Evolutionary conservation across 2,797 vertebrate species (phyloP), one percentile per base, ranked within the genome.

Genomic region (Ciconia nigra): DNA sequence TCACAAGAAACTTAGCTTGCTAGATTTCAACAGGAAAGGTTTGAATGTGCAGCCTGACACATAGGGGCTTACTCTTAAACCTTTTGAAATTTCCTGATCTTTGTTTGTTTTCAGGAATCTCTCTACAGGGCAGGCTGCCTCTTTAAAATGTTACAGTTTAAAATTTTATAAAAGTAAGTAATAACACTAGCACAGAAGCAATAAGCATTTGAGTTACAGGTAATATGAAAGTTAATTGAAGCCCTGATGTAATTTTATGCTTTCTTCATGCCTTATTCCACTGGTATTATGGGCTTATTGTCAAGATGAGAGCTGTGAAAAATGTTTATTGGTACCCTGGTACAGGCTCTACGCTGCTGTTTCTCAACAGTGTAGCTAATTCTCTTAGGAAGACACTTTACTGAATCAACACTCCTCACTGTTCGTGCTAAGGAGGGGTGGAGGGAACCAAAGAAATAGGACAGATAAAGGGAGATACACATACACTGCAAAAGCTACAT

Each of bases 181-280:
- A 61, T 88, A 90, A 84, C 29, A 85, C n/a, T 49, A 83, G 41
- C 54, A 72, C 33, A 90, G 57, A 78, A 90, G 79, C 49, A 90
- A 2, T 69, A 83, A 88, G 46, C 54, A 63, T 73, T 74, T 47
- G 52, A 94, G 42, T 83, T 96, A 81, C 29, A 72, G 52, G 33
- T 94, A 91, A 88, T 81, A 86, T 4, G 13, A 79, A 93, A 86
- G 37, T 65, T 90, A 96, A 84, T 86, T 90, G 86, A 93, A 95
- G 42, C 3, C 18, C 20, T 90, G 37, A 65, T 81, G 41, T 57
- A 69, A 93, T 83, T 91, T 87, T 84, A 83, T 86, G 62, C 66
- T 83, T 74, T 76, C 54, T 91, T 94, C 69, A 78, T 88, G 65
- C 44, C 81, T 29, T 90, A 20, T 90, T 93, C 90, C 65, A 65